Conservation (phyloP, 2,888 invertebrate species). For the Cheilosia scutellata region DNA sequence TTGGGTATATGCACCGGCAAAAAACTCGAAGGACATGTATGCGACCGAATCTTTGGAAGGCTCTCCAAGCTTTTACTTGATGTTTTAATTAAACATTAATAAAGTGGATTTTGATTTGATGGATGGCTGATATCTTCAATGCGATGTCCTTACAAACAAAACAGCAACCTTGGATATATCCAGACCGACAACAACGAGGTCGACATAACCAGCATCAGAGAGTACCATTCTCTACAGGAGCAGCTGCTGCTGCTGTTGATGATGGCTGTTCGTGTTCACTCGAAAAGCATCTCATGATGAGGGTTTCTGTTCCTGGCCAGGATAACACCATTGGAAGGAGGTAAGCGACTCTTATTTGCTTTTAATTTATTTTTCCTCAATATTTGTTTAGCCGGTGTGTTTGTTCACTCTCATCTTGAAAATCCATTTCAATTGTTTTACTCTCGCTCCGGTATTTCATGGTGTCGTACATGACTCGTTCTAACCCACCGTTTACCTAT, state of each 20-base stretch:
- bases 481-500: constrained; percentile 15
- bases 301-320: constrained; percentile 13
- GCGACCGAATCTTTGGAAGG: constrained; percentile 21
- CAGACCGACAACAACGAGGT: neutral
- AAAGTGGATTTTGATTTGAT: constrained; percentile 67
- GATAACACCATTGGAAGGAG: constrained; percentile 22
- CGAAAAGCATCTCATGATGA: constrained; percentile 30
- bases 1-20: neutral
- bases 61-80: constrained; percentile 52
- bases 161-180: constrained; percentile 15
- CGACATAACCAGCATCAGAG: constrained; percentile 28
- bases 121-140: constrained; percentile 48
- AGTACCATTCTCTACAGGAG: neutral
- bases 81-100: constrained; percentile 71
- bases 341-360: constrained; percentile 65
- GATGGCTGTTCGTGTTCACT: constrained; percentile 11
- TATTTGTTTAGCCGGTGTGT: constrained; percentile 72
- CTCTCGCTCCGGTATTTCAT: constrained; percentile 30
- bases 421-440: constrained; percentile 75
- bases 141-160: constrained; percentile 49
- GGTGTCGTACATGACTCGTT: constrained; percentile 23
- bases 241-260: constrained; percentile 16
- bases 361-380: constrained; percentile 76
- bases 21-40: constrained; percentile 27
- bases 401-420: constrained; percentile 74